These are phyloP conservation scores for Eulemur albifrons DNA, from an alignment of 2,797 vertebrate genomes.

Conservation along the genomic window DNA sequence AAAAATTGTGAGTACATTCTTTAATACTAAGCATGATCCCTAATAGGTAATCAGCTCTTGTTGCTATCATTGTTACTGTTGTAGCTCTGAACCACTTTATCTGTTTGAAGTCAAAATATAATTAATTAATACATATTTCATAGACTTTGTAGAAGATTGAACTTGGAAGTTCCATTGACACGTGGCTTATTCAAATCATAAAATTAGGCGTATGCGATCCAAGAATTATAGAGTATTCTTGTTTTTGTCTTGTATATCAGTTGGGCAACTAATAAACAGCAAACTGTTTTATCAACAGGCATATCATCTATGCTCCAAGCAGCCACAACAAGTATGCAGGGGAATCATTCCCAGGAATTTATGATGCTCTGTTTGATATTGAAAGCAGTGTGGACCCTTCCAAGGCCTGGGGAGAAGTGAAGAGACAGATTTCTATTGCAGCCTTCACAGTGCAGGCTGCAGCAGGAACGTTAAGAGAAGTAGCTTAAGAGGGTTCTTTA, in stretches of 20 bases:
- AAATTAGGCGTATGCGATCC: not conserved
- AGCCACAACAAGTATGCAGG: slow-evolving; percentile 95
- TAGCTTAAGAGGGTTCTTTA: slow-evolving; percentile 54
- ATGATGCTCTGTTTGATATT: slow-evolving; percentile 92
- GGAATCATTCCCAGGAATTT: slow-evolving; percentile 95
- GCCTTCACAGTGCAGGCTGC: slow-evolving; percentile 92
- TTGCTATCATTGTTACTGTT: not conserved
- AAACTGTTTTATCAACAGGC: slow-evolving; percentile 83
- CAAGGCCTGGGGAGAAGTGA: slow-evolving; percentile 91
- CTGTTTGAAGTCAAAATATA: not conserved
- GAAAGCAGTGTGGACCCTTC: slow-evolving; percentile 82
- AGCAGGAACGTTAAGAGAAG: slow-evolving; percentile 86
- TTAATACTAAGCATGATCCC: not conserved
- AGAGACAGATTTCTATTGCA: slow-evolving; percentile 91
- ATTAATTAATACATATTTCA: not conserved
- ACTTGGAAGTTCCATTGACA: not conserved
- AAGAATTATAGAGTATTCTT: not conserved
- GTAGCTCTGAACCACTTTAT: not conserved
- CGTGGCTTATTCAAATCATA: not conserved
- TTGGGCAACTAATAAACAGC: not conserved
- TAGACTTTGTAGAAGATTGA: not conserved
- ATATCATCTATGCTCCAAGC: slow-evolving; percentile 95
- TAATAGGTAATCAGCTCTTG: not conserved
- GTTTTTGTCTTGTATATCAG: not conserved
- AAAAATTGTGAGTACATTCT: not conserved